Evolutionary conservation across 2,113 vertebrate genomes (phyloP).

Genomic region (Cephalophus harveyi): DNA sequence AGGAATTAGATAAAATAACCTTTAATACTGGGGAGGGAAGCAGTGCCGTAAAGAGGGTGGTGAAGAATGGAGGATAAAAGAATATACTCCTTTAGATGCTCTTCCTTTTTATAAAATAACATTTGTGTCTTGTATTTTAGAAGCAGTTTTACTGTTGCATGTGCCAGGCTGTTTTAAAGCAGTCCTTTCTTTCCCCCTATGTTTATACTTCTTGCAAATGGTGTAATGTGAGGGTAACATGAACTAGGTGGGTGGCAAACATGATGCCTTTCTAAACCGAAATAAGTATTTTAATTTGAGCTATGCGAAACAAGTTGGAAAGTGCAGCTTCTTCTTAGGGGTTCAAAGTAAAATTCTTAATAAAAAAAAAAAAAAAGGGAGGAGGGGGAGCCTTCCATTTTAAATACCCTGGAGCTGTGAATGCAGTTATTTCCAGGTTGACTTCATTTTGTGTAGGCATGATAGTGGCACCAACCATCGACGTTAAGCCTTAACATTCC

Average conservation of each 20-base stretch:
- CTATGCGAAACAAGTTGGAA: constrained; percentile 73
- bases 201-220: constrained; percentile 79
- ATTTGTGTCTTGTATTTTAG: constrained; percentile 68
- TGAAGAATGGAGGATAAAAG: constrained; percentile 48
- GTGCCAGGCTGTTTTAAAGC: constrained; percentile 73
- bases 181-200: constrained; percentile 75
- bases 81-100: constrained; percentile 67
- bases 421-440: constrained; percentile 79
- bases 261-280: constrained; percentile 76
- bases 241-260: constrained; percentile 77
- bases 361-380: constrained; percentile 51
- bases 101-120: constrained; percentile 76
- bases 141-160: constrained; percentile 70
- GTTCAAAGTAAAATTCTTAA: constrained; percentile 78
- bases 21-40: constrained; percentile 58
- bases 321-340: constrained; percentile 73
- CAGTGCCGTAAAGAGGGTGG: not conserved
- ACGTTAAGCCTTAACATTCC: constrained; percentile 77
- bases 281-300: constrained; percentile 79
- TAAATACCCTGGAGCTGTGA: constrained; percentile 78
- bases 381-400: constrained; percentile 64
- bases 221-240: constrained; percentile 76
- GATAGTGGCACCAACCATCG: constrained; percentile 75
- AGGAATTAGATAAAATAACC: constrained; percentile 77
- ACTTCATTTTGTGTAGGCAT: constrained; percentile 75